Percentiles rank a stretch among this genome's conserved stretches.
phyloP scores from a whole-genome alignment of 2,797 vertebrate genomes.

The Coranthus polyacanthus region DNA sequence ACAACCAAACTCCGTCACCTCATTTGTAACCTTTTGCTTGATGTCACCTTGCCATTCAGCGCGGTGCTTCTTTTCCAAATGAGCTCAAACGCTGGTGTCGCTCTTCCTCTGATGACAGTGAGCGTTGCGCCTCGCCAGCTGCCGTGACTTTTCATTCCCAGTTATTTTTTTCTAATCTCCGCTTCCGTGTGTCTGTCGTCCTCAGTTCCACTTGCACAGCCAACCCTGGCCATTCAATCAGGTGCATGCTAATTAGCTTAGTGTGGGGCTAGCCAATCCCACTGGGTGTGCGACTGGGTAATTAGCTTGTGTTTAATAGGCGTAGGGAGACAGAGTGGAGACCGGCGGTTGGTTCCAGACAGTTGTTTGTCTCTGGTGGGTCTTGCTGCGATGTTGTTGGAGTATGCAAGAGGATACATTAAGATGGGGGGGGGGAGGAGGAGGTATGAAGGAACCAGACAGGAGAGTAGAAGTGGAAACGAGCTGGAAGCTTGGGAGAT shows the following conservation, averaged over 20 bases:
- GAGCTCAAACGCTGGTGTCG: slow-evolving; percentile 13
- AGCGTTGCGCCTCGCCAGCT: slow-evolving; percentile 5
- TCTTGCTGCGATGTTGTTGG: slow-evolving; percentile 11
- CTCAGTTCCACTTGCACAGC: slow-evolving; percentile 18
- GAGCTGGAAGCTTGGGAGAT: neutral
- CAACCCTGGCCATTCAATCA: slow-evolving; percentile 26
- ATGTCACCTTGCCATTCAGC: slow-evolving; percentile 6
- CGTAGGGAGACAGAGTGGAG: slow-evolving; percentile 42
- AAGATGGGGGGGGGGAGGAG: neutral
- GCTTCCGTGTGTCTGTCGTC: neutral
- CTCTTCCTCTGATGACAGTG: neutral
- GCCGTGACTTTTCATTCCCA: neutral
- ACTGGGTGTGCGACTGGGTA: slow-evolving; percentile 33
- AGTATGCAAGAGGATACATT: neutral
- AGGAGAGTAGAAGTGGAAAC: neutral
- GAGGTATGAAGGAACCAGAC: neutral
- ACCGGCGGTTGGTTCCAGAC: slow-evolving; percentile 42
- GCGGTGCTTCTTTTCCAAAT: slow-evolving; percentile 1
- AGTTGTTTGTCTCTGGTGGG: slow-evolving; percentile 27
- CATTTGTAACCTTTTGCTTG: slow-evolving; percentile 16
- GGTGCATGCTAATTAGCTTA: slow-evolving; percentile 64
- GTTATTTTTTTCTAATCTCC: slow-evolving; percentile 10
- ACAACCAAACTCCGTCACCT: neutral
- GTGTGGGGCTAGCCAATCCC: slow-evolving; percentile 37
- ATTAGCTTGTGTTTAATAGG: slow-evolving; percentile 64